phyloP scores from a whole-genome alignment of 1,140 invertebrate genomes.

The Brachionus manjavacas region DNA sequence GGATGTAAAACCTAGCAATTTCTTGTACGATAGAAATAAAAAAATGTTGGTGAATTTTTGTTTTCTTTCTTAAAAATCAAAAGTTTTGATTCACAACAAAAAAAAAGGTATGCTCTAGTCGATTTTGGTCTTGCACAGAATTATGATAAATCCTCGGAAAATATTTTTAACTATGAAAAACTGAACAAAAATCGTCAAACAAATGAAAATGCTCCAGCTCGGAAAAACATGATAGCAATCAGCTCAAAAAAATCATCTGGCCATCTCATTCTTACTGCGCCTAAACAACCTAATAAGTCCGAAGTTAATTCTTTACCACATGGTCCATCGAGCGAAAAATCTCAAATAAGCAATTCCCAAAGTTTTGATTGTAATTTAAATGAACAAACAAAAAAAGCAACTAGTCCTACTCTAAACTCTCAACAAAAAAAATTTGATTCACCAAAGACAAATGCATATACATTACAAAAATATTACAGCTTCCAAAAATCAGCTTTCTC shows the following conservation, averaged over 20 bases:
- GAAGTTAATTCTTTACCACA: neutral
- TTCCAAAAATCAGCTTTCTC: conserved; percentile 12
- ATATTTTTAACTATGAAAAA: conserved; percentile 41
- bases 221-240: conserved; percentile 31
- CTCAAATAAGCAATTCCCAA: neutral
- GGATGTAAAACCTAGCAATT: conserved; percentile 88
- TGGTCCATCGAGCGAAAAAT: neutral
- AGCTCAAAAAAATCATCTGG: neutral
- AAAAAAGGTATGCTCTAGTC: conserved; percentile 65
- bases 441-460: conserved; percentile 2
- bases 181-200: neutral
- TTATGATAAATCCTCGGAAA: conserved; percentile 27
- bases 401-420: neutral
- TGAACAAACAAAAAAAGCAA: neutral
- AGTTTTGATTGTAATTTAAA: conserved; percentile 33
- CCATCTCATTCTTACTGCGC: neutral
- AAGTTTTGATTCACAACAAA: neutral
- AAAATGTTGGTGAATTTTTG: conserved; percentile 59
- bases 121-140: conserved; percentile 82
- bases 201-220: conserved; percentile 5
- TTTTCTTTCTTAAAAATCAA: neutral
- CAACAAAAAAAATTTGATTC: neutral
- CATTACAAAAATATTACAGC: conserved; percentile 24
- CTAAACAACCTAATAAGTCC: neutral
- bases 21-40: conserved; percentile 74